Base-by-base conservation (phyloP, 2,888 invertebrate genomes). In the Polylopha cassiicola region DNA sequence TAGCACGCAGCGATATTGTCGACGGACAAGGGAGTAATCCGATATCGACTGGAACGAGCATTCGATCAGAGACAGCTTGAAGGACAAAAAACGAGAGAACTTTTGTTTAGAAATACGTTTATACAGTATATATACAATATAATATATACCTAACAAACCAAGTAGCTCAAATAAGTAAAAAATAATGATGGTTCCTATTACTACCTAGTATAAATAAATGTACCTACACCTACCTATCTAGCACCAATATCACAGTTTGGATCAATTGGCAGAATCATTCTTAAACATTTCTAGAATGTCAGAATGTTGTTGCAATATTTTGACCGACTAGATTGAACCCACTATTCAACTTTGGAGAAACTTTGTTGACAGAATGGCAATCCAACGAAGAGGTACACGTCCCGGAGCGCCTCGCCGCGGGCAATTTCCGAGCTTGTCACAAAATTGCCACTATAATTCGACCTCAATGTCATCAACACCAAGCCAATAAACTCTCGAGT, bases 11-110 rank as follows among this genome's bases (percentile, higher is more conserved):
- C 52, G 38, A 52, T 49, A 55, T 46, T 39, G 54, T 51, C 56
- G 50, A 45, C 46, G 45, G 41, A 44, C 49, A 55, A 57, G 51
- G 47, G 43, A 51, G 73, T 64, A 70, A 78, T 57, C 41, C 44
- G 66, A 78, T 69, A 73, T 53, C 49, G 57, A 53, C 53, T 57
- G 46, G 47, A 61, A 58, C 46, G 48, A 57, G 46, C 47, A 59
- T 51, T 58, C 57, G 58, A 70, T 67, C 63, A n/a, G n/a, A n/a
- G n/a, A n/a, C 63, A 58, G 47, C 56, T 61, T 53, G 52, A 67
- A 64, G 61, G 61, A 63, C 60, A 53, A 53, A 58, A 61, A 61
- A 51, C 55, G 49, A 55, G 44, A 48, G 57, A 56, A 59, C 54
- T 69, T 66, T 50, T 48, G 53, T 65, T 61, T 56, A 58, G 58